Evolutionary conservation across 2,113 vertebrate genomes (phyloP), one percentile per base, ranked within the genome.

Genomic region (Spilogale gracilis): DNA sequence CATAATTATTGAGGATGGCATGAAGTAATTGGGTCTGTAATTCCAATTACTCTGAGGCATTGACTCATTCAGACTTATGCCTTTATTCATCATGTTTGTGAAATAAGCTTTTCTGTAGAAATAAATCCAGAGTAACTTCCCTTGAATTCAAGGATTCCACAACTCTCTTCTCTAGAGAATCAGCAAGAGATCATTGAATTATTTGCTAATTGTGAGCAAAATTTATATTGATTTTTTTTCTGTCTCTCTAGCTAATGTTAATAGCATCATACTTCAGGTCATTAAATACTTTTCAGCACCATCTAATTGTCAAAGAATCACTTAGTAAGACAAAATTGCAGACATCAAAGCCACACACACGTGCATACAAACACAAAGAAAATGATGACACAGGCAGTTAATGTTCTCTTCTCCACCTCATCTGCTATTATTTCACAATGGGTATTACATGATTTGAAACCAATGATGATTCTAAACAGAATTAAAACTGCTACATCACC

Each of bases 171-270:
- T 98, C 97, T 96, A 94, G 92, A 98, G 95, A 96, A 98, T 87
- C 89, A 84, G 95, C 69, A 96, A 96, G 52, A 98, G 94, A 98
- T 98, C 93, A 98, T 96, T 98, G 97, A 98, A 98, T 99, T 99
- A 99, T 99, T 99, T 98, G 94, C 98, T 99, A 99, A 99, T 99
- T 99, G 98, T 97, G 95, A 98, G 97, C 96, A 99, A 98, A 98
- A 98, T 97, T 96, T 89, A 43, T 98, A 99, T 99, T 99, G 99
- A 99, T 99, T 98, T 91, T 96, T 92, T 97, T 92, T 65, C 80
- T 97, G 5, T 97, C 63, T 98, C 87, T 95, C 87, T 97, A 88
- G 86, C 86, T 96, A 90, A 97, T 97, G 97, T 98, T 98, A 98
- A 98, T 98, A 97, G 95, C 91, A 67, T 97, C 94, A 97, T 98